Evolutionary conservation across 2,113 vertebrate species (phyloP).

Genomic region (Otolemur garnettii): DNA sequence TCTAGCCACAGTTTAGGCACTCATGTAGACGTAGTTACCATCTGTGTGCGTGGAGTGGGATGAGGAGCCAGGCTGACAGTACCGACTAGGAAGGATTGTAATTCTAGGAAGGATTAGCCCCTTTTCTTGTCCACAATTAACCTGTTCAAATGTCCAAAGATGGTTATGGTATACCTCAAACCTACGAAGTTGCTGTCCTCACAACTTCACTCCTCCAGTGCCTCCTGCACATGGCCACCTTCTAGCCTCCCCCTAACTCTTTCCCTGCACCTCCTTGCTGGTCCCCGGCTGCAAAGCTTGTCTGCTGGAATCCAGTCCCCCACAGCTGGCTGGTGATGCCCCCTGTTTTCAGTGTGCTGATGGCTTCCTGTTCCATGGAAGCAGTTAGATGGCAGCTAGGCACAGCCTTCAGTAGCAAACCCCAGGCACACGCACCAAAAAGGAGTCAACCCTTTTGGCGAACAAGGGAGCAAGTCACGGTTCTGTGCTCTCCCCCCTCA

Average conservation of each 20-base stretch:
- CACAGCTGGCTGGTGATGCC: not conserved
- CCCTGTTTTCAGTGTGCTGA: no score
- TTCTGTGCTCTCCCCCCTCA: not conserved
- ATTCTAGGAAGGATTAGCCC: not conserved
- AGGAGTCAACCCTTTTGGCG: not conserved
- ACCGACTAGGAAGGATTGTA: not conserved
- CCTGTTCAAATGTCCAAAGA: not conserved
- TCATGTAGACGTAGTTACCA: no score
- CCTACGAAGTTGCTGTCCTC: not conserved
- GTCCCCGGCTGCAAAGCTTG: not conserved
- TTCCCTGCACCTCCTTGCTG: not conserved
- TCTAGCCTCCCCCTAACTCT: rapidly evolving
- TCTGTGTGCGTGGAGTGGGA: not conserved
- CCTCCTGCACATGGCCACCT: not conserved
- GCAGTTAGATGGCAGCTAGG: not conserved
- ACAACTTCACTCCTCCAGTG: rapidly evolving
- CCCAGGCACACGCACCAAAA: not conserved
- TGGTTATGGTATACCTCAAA: not conserved
- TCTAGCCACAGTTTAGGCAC: no score
- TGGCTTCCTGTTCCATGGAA: not conserved
- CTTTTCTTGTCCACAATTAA: not conserved
- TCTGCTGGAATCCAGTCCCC: not conserved
- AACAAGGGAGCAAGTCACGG: not conserved
- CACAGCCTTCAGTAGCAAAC: no score
- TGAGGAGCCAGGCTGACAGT: no score